Evolutionary conservation across 2,113 vertebrate genomes (phyloP).

Genomic region (Anguilla rostrata): DNA sequence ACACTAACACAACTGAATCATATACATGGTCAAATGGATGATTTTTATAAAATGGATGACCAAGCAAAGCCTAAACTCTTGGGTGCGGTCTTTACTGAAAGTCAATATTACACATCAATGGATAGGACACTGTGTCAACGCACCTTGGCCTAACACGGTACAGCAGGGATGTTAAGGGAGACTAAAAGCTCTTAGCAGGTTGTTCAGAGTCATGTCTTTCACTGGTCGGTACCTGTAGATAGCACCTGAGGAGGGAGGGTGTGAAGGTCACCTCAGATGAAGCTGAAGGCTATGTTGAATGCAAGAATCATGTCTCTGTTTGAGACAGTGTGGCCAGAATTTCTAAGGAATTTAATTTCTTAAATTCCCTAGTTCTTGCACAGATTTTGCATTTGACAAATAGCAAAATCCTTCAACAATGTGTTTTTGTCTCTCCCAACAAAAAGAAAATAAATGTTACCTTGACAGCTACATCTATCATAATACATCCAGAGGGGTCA

Average conservation of each 20-base stretch:
- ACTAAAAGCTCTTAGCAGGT: slow-evolving; percentile 26
- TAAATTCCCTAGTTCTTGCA: neutral
- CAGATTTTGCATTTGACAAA: neutral
- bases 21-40: neutral
- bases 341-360: neutral
- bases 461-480: neutral
- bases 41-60: neutral
- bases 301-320: slow-evolving; percentile 39
- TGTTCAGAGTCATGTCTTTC: slow-evolving; percentile 18
- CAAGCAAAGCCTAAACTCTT: neutral
- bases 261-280: slow-evolving; percentile 47
- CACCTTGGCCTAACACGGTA: neutral
- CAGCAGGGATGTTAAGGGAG: neutral
- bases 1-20: neutral
- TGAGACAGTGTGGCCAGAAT: slow-evolving; percentile 36
- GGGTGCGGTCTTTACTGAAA: neutral
- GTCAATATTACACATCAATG: neutral
- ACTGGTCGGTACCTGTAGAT: neutral
- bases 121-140: neutral
- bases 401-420: neutral
- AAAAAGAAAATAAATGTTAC: neutral
- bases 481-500: neutral
- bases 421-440: neutral
- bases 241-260: slow-evolving; percentile 15
- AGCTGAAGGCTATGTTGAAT: slow-evolving; percentile 36